Conservation (phyloP, 2,888 invertebrate species). For the Zootermopsis nevadensis region DNA sequence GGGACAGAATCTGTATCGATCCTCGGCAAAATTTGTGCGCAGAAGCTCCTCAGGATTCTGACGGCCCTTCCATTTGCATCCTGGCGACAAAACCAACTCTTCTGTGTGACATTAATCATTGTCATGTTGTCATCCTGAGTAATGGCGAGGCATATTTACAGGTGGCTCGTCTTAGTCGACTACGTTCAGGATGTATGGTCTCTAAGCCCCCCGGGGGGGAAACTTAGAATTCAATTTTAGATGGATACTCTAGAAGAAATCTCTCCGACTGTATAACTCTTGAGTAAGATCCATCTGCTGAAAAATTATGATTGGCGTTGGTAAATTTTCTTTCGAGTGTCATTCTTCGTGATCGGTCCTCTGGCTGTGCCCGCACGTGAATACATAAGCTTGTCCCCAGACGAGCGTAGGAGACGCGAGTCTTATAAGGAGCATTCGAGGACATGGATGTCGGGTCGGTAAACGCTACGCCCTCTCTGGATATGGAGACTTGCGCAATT, state of each 20-base stretch:
- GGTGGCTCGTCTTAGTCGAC: constrained; percentile 17
- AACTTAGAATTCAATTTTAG: constrained; percentile 37
- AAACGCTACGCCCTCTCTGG: neutral
- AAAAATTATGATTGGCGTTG: neutral
- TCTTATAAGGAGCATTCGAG: constrained; percentile 13
- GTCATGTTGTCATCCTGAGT: constrained; percentile 41
- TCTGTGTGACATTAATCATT: constrained; percentile 43
- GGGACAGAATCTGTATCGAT: constrained; percentile 21
- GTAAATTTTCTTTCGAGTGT: neutral
- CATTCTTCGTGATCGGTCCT: neutral
- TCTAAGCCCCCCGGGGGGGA: neutral
- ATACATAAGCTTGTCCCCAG: neutral
- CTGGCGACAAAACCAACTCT: neutral
- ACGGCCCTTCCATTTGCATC: constrained; percentile 2
- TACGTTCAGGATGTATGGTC: neutral
- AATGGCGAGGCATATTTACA: constrained; percentile 41
- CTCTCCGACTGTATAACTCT: neutral
- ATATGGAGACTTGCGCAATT: neutral
- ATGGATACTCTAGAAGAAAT: constrained; percentile 11
- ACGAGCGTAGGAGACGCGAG: neutral
- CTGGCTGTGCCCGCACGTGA: neutral
- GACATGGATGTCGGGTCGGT: neutral
- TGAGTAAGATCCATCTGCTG: neutral
- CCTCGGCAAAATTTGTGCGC: constrained; percentile 8
- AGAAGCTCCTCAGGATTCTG: constrained; percentile 14